A percentile compares a stretch with the other conserved stretches of the same genome.
Evolutionary conservation across 2,113 vertebrate species (phyloP).

Genomic region (Istiophorus platypterus): DNA sequence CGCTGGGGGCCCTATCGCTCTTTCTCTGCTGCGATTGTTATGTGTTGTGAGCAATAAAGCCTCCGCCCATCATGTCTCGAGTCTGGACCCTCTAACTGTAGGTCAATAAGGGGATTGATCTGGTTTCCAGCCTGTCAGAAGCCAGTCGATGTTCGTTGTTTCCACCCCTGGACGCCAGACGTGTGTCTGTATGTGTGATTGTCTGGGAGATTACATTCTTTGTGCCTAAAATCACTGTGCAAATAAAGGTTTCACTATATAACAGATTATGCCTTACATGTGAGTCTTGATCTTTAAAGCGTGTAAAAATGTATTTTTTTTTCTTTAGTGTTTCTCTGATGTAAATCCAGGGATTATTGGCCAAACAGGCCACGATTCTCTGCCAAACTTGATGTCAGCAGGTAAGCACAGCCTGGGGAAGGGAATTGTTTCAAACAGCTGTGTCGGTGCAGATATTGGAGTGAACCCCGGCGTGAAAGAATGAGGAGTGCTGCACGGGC

Average conservation of each 20-base stretch:
- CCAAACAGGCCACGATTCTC: neutral
- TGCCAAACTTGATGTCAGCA: slow-evolving; percentile 60
- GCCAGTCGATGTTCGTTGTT: slow-evolving; percentile 10
- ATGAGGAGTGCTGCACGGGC: slow-evolving; percentile 45
- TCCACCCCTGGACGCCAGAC: neutral
- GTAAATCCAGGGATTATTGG: slow-evolving; percentile 44
- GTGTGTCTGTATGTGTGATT: neutral
- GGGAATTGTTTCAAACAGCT: slow-evolving; percentile 50
- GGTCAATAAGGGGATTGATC: slow-evolving; percentile 53
- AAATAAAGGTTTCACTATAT: neutral
- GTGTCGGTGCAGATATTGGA: slow-evolving; percentile 34
- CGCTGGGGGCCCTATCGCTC: neutral
- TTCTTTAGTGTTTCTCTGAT: slow-evolving; percentile 32
- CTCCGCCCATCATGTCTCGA: neutral
- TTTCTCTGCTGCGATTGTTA: slow-evolving; percentile 26
- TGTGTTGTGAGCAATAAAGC: neutral
- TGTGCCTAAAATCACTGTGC: neutral
- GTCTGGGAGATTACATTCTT: slow-evolving; percentile 11
- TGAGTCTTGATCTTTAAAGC: slow-evolving; percentile 4
- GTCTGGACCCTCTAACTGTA: slow-evolving; percentile 28
- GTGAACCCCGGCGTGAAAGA: slow-evolving; percentile 54
- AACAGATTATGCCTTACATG: neutral
- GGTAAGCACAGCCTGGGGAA: slow-evolving; percentile 39
- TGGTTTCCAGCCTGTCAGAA: slow-evolving; percentile 51
- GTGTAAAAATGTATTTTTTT: neutral